phyloP scores from a whole-genome alignment of 2,888 invertebrate species.

The Lagria hirta region DNA sequence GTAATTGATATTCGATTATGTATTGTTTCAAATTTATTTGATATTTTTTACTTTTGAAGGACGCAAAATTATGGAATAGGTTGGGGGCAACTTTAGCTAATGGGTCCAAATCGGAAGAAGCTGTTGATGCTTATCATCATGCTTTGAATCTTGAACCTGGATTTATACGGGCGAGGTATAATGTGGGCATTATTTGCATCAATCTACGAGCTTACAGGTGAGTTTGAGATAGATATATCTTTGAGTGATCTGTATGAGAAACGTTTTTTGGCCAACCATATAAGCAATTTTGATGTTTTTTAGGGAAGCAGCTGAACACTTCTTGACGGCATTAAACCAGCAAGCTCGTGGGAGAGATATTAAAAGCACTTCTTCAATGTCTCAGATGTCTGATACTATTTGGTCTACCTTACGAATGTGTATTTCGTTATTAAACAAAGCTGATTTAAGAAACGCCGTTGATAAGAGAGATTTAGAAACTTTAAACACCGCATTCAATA shows the following conservation, averaged over 20 bases:
- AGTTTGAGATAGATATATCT: slow-evolving; percentile 18
- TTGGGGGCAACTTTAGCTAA: slow-evolving; percentile 97
- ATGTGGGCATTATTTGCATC: slow-evolving; percentile 97
- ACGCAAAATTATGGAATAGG: slow-evolving; percentile 95
- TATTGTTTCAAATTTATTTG: slow-evolving; percentile 2
- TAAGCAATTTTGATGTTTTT: slow-evolving; percentile 34
- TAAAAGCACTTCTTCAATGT: slow-evolving; percentile 50
- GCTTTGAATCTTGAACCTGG: slow-evolving; percentile 92
- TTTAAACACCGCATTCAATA: slow-evolving; percentile 64
- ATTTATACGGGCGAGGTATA: slow-evolving; percentile 94
- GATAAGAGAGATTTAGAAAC: slow-evolving; percentile 63
- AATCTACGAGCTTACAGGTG: slow-evolving; percentile 82
- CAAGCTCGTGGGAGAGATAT: slow-evolving; percentile 75
- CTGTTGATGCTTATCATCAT: slow-evolving; percentile 91
- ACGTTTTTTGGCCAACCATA: no score
- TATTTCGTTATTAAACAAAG: slow-evolving; percentile 74
- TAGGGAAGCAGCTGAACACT: slow-evolving; percentile 94
- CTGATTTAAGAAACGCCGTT: slow-evolving; percentile 63
- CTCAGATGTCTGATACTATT: slow-evolving; percentile 85
- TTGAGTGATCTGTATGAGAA: neutral
- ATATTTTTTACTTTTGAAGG: slow-evolving; percentile 55
- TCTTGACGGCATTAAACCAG: slow-evolving; percentile 88
- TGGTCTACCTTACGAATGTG: slow-evolving; percentile 93
- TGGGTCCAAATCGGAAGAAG: slow-evolving; percentile 91
- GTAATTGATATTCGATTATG: slow-evolving; percentile 53